These are phyloP conservation scores for Catamblyrhynchus diadema DNA, from an alignment of 2,797 vertebrate species.

Conservation along the genomic window DNA sequence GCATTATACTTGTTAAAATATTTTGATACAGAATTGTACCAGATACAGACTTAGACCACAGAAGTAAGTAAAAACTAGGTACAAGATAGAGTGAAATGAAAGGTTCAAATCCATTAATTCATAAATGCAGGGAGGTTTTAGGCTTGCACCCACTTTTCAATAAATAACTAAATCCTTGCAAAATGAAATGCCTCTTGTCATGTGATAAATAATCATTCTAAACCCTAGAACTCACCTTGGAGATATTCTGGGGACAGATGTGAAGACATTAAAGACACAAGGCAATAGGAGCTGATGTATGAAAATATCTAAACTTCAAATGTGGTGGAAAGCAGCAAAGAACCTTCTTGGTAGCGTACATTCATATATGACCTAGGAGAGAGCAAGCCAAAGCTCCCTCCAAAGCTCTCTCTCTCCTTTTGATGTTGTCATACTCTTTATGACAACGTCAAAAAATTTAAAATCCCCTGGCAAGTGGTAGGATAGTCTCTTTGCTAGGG, in stretches of 20 bases:
- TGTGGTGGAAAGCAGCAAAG: not conserved
- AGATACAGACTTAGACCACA: not conserved
- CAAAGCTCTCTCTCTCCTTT: no score
- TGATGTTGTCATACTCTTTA: no score
- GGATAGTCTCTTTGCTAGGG: not conserved
- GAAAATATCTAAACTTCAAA: not conserved
- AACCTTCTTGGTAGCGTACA: not conserved
- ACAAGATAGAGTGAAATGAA: not conserved
- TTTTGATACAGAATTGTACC: not conserved
- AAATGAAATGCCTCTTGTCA: not conserved
- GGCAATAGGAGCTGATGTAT: fast-evolving
- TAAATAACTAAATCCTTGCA: not conserved
- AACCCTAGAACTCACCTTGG: not conserved
- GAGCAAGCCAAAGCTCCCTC: not conserved
- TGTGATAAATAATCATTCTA: not conserved
- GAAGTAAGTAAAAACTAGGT: not conserved
- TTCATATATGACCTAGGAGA: not conserved
- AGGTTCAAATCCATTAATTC: not conserved
- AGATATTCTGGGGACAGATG: not conserved
- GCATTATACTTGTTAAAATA: not conserved
- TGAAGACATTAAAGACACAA: not conserved
- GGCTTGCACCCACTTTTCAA: not conserved
- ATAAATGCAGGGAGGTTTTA: not conserved
- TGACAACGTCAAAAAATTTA: fast-evolving
- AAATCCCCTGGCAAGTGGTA: not conserved